Percentiles rank a stretch among this genome's conserved stretches.
Evolutionary conservation across 2,797 vertebrate genomes (phyloP).

Genomic region (Alauda arvensis): DNA sequence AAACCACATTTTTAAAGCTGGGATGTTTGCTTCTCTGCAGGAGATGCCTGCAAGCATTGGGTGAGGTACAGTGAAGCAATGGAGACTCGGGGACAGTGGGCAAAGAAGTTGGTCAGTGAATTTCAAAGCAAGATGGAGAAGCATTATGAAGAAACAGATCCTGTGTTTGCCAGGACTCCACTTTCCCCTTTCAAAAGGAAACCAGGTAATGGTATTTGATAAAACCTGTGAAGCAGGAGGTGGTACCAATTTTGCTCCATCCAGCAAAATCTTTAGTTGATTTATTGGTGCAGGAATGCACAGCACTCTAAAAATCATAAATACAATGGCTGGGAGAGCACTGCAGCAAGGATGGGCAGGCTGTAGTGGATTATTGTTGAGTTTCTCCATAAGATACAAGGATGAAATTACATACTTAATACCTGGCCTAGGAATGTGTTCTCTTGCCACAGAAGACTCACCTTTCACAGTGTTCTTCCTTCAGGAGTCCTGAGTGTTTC

Average conservation of each 20-base stretch:
- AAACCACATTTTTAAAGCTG: neutral
- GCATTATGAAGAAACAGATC: constrained; percentile 54
- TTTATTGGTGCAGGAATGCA: neutral
- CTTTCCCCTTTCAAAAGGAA: constrained; percentile 71
- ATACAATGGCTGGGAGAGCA: neutral
- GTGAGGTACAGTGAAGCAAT: constrained; percentile 89
- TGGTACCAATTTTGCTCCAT: neutral
- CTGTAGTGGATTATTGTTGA: neutral
- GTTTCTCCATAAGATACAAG: neutral
- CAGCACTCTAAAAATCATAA: neutral
- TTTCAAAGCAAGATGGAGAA: constrained; percentile 84
- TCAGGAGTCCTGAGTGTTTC: neutral
- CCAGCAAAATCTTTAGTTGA: neutral
- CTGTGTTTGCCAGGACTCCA: constrained; percentile 40
- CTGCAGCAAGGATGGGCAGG: neutral
- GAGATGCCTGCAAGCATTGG: constrained; percentile 92
- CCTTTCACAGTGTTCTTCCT: neutral
- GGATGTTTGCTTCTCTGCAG: constrained; percentile 61
- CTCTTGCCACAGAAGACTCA: neutral
- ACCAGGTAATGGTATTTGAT: constrained; percentile 46
- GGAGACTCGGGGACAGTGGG: constrained; percentile 90
- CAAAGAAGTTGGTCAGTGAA: constrained; percentile 83
- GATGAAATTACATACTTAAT: neutral
- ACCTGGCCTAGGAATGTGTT: neutral
- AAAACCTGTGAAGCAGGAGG: neutral